Base-by-base conservation (phyloP, 37 sponge, comb jelly and placozoan genomes). In the Cliona cf. orientalis region DNA sequence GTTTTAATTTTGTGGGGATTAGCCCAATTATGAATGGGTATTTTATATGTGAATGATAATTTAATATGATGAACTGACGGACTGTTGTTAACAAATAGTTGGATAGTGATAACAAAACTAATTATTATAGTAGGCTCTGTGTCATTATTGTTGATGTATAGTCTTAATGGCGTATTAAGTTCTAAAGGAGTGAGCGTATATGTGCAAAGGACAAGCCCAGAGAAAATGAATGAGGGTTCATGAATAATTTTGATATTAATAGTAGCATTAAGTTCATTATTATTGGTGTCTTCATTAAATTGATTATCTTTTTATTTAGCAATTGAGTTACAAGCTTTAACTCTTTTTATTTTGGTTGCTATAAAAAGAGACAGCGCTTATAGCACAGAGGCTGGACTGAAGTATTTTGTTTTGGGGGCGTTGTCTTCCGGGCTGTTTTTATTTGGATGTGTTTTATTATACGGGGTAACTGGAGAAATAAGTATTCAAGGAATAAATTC, bases 391-490 rank as follows among this genome's bases (percentile, higher is more conserved):
- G 87, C 87, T 7, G 72, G 87, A 29, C 79, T 87, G 72, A 86
- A 90, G 58, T 90, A 80, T 69, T 90, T 90, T 84, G 86, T 80
- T 29, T 70, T 90, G 46, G 86, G 90, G 34, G 86, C 76, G 53
- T 60, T 90, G 55, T 79, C 90, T 76, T 90, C 90, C 33, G 86
- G 80, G 40, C 62, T 90, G 63, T 84, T 90, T 80, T 76, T 90
- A 84, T 85, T 80, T 84, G 86, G 90, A 19, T 80, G 77, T 70
- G 78, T 59, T 41, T 77, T 91, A 76, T 81, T 86, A 46, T 91
- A 91, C 40, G 82, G 83, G 40, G 21, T 63, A 43, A 82, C 86
- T n/a, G 90, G 90, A 23, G 76, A 79, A 46, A 71, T 55, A 28
- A 83, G 89, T 61, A 75, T 88, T 31, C 89, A 89, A 78, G 89